Evolutionary conservation across 2,797 vertebrate species (phyloP), one percentile per base, ranked within the genome.

Genomic region (Sebastes melanostomus): DNA sequence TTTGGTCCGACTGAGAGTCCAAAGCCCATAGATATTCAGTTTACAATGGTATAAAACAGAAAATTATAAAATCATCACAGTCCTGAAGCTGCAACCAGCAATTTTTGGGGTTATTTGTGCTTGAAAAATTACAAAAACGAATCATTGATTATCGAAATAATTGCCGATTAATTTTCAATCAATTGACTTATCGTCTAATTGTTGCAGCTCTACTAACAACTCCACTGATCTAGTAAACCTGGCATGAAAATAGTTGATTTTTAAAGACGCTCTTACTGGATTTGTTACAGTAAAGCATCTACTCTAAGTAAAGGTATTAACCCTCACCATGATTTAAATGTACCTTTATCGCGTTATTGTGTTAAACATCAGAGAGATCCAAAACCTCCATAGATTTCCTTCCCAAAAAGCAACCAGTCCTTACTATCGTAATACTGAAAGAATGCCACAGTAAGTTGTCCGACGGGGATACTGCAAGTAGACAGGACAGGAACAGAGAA

Each of bases 381-480:
- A 67, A 42, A 69, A 60, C 72, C 81, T 88, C 66, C 75, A 71
- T 38, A 72, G 68, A 76, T 11, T 52, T 58, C 56, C 16, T 9
- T 56, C 22, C 20, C 13, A 42, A 68, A 88, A 61, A 52, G 50
- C 30, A 32, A 56, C 4, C 63, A 38, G 58, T 59, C 32, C 74
- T 75, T 24, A 20, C 4, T 2, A 36, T 46, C 3, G 1, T 16
- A 25, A 66, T 7, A 24, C 8, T 16, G 46, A 85, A 67, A 67
- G 81, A 85, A 86, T 2, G 90, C 42, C 36, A 73, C 60, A 76
- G 93, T 25, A 93, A 88, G 90, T 92, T 83, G 84, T 87, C 2
- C 2, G 50, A 80, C 3, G 5, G 76, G 29, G 72, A 86, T 20
- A 61, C 20, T 69, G 88, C 68, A 92, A 66, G 93, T 91, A 81